Evolutionary conservation across 2,113 vertebrate species (phyloP).

Genomic region (Marcusenius ussheri): DNA sequence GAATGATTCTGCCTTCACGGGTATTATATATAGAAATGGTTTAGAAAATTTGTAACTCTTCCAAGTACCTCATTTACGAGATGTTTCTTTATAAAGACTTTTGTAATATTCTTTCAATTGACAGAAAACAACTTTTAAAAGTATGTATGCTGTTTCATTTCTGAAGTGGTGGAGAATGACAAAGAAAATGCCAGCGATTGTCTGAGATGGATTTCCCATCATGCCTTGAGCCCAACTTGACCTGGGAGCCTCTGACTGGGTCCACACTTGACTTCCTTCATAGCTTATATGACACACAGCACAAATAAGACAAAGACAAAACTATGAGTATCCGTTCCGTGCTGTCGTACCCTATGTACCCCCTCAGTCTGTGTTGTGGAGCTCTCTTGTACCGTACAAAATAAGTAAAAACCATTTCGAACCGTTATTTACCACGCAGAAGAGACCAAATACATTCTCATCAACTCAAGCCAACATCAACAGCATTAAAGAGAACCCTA

Average conservation of each 20-base stretch:
- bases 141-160: not conserved
- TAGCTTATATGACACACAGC: conserved; percentile 66
- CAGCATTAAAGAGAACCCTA: conserved; percentile 32
- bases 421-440: not conserved
- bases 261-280: conserved; percentile 40
- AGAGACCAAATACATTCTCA: conserved; percentile 6
- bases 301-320: conserved; percentile 33
- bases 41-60: conserved; percentile 48
- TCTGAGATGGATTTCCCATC: conserved; percentile 20
- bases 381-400: conserved; percentile 22
- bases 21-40: conserved; percentile 48
- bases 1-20: conserved; percentile 53
- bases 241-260: conserved; percentile 23
- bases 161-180: not conserved
- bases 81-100: not conserved
- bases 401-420: conserved; percentile 20
- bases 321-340: conserved; percentile 41
- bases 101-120: not conserved
- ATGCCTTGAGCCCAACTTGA: conserved; percentile 24
- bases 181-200: not conserved
- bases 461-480: conserved; percentile 25
- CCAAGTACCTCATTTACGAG: not conserved
- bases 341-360: conserved; percentile 28
- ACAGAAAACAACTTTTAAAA: not conserved
- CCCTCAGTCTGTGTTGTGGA: conserved; percentile 36